These are phyloP conservation scores for Drosophila micromelanica DNA, from an alignment of 1,140 invertebrate genomes.

Conservation along the genomic window DNA sequence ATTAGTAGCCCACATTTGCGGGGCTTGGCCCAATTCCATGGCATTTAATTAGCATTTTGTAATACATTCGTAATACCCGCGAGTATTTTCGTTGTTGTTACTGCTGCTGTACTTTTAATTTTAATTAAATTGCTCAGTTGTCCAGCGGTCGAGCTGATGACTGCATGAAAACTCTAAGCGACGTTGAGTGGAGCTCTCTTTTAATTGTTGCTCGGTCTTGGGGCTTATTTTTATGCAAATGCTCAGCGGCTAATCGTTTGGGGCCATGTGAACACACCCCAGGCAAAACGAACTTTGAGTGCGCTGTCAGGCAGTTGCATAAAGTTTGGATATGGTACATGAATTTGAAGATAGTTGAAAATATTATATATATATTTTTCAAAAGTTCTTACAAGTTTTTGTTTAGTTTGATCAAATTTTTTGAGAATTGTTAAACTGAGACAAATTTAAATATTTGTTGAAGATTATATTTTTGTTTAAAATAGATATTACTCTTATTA, in stretches of 20 bases:
- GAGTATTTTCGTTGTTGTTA: constrained; percentile 53
- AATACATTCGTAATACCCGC: constrained; percentile 72
- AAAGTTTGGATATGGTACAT: neutral
- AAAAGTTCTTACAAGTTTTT: too few species aligned
- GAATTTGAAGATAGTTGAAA: neutral
- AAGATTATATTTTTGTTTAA: too few species aligned
- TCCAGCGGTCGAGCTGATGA: constrained; percentile 14
- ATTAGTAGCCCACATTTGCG: constrained; percentile 64
- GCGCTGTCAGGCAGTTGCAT: neutral
- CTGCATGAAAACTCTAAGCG: constrained; percentile 8
- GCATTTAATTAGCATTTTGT: constrained; percentile 81
- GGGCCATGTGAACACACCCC: constrained; percentile 28
- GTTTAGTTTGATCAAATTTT: too few species aligned
- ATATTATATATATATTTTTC: too few species aligned
- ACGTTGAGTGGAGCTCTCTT: too few species aligned
- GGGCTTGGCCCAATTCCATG: constrained; percentile 74
- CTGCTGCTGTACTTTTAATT: constrained; percentile 61
- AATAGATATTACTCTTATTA: too few species aligned
- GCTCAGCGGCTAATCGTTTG: constrained; percentile 33
- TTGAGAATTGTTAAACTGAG: too few species aligned
- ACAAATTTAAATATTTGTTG: too few species aligned
- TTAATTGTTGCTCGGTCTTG: neutral
- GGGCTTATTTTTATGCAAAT: constrained; percentile 39
- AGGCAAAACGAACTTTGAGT: neutral
- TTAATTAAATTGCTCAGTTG: constrained; percentile 60